Conservation (phyloP, 2,888 invertebrate species). For the Creontiades dilutus region DNA sequence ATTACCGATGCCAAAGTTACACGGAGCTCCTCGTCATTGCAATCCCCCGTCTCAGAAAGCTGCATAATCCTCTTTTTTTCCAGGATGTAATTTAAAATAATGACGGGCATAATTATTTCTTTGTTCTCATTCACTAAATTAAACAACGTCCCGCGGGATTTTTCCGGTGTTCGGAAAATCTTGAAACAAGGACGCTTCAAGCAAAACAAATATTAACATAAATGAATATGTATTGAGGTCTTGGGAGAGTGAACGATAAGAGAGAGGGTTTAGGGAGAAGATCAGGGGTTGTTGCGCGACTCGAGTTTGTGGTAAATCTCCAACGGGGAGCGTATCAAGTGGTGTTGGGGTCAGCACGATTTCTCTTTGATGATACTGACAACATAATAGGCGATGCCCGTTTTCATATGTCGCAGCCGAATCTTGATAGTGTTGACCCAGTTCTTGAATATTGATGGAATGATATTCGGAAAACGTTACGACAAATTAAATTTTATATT, state of each 20-base stretch:
- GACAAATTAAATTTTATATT: too few relatives aligned
- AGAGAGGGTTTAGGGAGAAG: neutral
- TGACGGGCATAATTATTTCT: slow-evolving; percentile 51
- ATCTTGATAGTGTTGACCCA: too few relatives aligned
- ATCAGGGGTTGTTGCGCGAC: slow-evolving; percentile 8
- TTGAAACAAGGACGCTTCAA: slow-evolving; percentile 51
- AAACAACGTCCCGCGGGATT: slow-evolving; percentile 43
- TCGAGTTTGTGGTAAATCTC: neutral
- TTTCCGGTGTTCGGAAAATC: neutral
- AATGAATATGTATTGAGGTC: slow-evolving; percentile 52
- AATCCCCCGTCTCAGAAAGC: neutral
- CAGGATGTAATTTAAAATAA: slow-evolving; percentile 50
- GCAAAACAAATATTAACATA: slow-evolving; percentile 51
- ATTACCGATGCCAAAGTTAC: neutral
- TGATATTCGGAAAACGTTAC: too few relatives aligned
- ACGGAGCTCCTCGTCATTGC: neutral
- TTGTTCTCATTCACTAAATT: slow-evolving; percentile 50
- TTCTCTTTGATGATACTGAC: neutral
- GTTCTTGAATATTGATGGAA: too few relatives aligned
- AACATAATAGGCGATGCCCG: too few relatives aligned
- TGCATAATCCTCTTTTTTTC: neutral
- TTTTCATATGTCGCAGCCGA: too few relatives aligned
- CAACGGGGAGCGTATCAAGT: neutral
- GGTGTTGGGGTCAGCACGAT: neutral
- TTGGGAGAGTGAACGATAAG: slow-evolving; percentile 55